Percentiles rank a stretch among this genome's conserved stretches.
Conservation (phyloP, 2,113 vertebrate species). For the Acrocephalus arundinaceus region DNA sequence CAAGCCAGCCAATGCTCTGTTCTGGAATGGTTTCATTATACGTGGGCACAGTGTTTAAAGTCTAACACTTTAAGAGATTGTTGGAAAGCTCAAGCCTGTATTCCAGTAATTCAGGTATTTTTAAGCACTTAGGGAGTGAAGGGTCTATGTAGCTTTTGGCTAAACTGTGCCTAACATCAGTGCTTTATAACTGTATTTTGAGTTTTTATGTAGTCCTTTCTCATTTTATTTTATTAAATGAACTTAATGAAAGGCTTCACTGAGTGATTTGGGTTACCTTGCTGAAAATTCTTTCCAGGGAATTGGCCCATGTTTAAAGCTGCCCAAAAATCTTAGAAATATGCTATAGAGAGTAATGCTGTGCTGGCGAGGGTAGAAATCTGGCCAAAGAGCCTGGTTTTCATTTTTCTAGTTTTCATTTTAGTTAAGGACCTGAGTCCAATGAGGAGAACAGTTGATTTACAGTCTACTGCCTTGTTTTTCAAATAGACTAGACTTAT, state of each 20-base stretch:
- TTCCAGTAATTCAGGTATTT: not conserved
- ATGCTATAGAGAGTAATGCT: not conserved
- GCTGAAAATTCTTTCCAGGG: not conserved
- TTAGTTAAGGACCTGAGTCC: not conserved
- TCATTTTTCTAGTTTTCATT: not conserved
- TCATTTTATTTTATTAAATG: not conserved
- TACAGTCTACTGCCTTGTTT: not conserved
- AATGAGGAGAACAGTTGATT: not conserved
- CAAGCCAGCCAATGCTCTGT: not conserved
- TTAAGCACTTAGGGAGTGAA: not conserved
- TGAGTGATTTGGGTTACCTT: not conserved
- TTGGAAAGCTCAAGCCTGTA: not conserved
- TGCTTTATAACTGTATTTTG: not conserved
- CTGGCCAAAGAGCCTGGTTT: not conserved
- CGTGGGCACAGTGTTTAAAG: not conserved
- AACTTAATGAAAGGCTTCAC: not conserved
- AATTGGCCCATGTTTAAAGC: not conserved
- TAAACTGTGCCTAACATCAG: not conserved
- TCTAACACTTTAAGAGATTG: not conserved
- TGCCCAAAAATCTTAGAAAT: not conserved
- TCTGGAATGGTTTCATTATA: not conserved
- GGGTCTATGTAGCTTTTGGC: not conserved
- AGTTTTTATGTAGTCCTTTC: not conserved
- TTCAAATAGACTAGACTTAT: not conserved
- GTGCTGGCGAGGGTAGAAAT: not conserved